Percentiles rank a stretch among this genome's conserved stretches.
Conservation (phyloP, 2,888 invertebrate genomes). For the Germaria angustata region DNA sequence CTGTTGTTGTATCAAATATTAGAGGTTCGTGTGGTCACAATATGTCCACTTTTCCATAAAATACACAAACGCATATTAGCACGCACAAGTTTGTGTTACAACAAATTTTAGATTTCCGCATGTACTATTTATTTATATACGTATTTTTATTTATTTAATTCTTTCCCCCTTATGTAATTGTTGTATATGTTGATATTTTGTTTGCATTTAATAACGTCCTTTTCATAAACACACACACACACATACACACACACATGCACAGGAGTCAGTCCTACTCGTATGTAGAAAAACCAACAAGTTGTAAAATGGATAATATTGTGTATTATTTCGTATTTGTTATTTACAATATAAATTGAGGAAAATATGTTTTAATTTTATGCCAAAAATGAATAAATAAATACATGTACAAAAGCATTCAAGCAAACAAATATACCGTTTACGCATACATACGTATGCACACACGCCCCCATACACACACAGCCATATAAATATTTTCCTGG, state of each 20-base stretch:
- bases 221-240: conserved; percentile 44
- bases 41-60: conserved; percentile 20
- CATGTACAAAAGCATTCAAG: too few species aligned
- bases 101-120: conserved; percentile 34
- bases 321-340: conserved; percentile 58
- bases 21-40: conserved; percentile 53
- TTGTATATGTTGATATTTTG: conserved; percentile 16
- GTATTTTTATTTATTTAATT: not conserved
- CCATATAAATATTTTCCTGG: not conserved
- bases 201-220: conserved; percentile 29
- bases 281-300: conserved; percentile 44
- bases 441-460: not conserved
- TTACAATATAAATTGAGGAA: conserved; percentile 52
- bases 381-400: conserved; percentile 37
- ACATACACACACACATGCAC: not conserved
- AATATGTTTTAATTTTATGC: conserved; percentile 61
- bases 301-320: conserved; percentile 51
- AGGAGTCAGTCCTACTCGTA: not conserved
- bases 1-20: conserved; percentile 46
- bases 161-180: not conserved
- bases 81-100: conserved; percentile 5
- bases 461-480: not conserved
- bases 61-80: not conserved
- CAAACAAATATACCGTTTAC: not conserved
- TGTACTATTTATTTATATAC: conserved; percentile 5